phyloP scores from a whole-genome alignment of 2,797 vertebrate species.

The Podarcis siculus region DNA sequence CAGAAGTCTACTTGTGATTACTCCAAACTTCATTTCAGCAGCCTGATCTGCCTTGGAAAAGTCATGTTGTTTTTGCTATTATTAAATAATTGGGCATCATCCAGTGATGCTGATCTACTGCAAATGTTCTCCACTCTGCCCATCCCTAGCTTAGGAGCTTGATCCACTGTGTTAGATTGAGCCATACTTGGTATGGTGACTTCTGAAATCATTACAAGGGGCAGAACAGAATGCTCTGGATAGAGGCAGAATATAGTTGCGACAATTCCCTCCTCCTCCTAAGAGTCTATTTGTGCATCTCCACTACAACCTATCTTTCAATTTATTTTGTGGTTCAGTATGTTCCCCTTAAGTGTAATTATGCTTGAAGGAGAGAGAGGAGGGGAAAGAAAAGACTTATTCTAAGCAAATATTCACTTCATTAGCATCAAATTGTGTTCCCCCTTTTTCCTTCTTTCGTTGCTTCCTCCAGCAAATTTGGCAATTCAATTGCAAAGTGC shows the following conservation, averaged over 20 bases:
- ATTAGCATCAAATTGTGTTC: background rate
- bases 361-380: conserved; percentile 31
- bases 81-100: no score
- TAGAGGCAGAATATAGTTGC: background rate
- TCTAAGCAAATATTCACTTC: conserved; percentile 34
- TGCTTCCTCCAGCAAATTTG: conserved; percentile 36
- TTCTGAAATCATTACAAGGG: background rate
- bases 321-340: conserved; percentile 42
- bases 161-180: background rate
- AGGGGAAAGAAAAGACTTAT: conserved; percentile 2
- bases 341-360: conserved; percentile 45
- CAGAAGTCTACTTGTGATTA: no score
- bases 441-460: background rate
- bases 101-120: no score
- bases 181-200: background rate
- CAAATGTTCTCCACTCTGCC: no score
- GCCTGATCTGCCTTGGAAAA: no score
- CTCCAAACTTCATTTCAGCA: no score
- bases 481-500: conserved; percentile 56
- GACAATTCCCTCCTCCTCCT: background rate
- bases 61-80: no score
- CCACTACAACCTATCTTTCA: conserved; percentile 5
- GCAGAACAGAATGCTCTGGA: background rate
- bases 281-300: conserved; percentile 3
- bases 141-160: no score